Percentiles rank a stretch among this genome's conserved stretches.
phyloP scores from a whole-genome alignment of 1,140 invertebrate species.

The Diplogasteroides magnus region DNA sequence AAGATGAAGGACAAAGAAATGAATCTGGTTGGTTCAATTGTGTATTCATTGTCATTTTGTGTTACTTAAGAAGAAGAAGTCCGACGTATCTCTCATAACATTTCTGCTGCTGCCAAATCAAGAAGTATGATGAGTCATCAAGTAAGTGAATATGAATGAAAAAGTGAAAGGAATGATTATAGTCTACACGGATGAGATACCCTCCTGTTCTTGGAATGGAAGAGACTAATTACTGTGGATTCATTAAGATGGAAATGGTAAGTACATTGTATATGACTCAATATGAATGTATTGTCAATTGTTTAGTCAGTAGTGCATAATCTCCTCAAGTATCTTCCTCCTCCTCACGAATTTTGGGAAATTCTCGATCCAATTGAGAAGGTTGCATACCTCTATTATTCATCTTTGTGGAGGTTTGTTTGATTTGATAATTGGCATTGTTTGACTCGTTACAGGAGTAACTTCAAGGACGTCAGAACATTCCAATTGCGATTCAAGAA shows the following conservation, averaged over 20 bases:
- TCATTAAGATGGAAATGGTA: conserved; percentile 10
- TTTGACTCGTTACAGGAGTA: too few species aligned
- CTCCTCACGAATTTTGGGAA: conserved; percentile 11
- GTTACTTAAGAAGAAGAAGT: neutral
- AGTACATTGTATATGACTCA: neutral
- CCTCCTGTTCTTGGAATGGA: too few species aligned
- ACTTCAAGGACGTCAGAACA: neutral
- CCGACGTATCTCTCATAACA: neutral
- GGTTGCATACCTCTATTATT: conserved; percentile 21
- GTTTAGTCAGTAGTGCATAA: conserved; percentile 5
- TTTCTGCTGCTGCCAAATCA: too few species aligned
- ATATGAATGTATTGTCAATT: neutral
- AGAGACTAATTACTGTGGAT: conserved; percentile 12
- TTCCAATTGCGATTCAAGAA: conserved; percentile 18
- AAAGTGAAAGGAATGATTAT: too few species aligned
- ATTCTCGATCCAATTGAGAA: conserved; percentile 17
- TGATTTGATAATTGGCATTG: too few species aligned
- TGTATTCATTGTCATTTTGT: neutral
- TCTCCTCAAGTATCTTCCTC: conserved; percentile 10
- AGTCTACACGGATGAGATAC: too few species aligned
- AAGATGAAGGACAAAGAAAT: neutral
- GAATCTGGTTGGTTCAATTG: neutral
- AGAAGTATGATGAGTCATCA: too few species aligned
- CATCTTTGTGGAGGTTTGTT: conserved; percentile 8
- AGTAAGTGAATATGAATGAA: too few species aligned